phyloP scores from a whole-genome alignment of 2,113 vertebrate genomes.

The Triplophysa tibetana region DNA sequence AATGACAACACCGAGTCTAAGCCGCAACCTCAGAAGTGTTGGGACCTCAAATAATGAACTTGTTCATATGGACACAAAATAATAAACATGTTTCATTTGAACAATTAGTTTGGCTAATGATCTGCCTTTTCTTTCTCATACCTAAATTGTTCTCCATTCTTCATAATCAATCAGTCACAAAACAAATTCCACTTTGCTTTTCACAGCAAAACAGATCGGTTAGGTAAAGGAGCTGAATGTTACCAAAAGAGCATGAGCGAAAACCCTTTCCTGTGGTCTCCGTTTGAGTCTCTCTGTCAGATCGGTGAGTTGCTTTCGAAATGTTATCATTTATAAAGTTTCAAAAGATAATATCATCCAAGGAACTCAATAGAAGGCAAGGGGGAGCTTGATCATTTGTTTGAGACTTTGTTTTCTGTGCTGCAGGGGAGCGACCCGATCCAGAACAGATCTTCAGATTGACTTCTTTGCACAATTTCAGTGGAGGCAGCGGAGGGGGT shows the following conservation, averaged over 20 bases:
- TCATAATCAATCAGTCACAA: not conserved
- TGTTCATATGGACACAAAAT: too few species aligned
- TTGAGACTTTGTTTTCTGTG: constrained; percentile 4
- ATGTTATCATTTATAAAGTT: not conserved
- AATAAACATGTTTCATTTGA: not conserved
- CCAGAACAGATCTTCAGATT: constrained; percentile 97
- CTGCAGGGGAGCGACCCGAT: constrained; percentile 93
- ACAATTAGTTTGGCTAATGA: not conserved
- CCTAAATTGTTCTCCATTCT: too few species aligned
- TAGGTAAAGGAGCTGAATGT: constrained; percentile 97
- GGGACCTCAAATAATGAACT: too few species aligned
- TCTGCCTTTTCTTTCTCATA: not conserved
- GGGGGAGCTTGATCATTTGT: not conserved
- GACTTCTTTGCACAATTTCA: constrained; percentile 91
- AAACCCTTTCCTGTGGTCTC: constrained; percentile 98
- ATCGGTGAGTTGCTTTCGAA: constrained; percentile 78
- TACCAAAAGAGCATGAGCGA: constrained; percentile 98
- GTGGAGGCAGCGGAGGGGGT: constrained; percentile 70
- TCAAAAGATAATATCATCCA: not conserved
- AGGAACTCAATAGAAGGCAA: not conserved
- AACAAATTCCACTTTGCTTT: constrained; percentile 32
- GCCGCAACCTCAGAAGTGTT: too few species aligned
- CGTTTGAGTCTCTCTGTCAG: constrained; percentile 97
- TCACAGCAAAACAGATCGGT: constrained; percentile 87
- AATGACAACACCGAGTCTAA: too few species aligned